Evolutionary conservation across 1,140 invertebrate genomes (phyloP).

Genomic region (Conopomorpha cramerella): DNA sequence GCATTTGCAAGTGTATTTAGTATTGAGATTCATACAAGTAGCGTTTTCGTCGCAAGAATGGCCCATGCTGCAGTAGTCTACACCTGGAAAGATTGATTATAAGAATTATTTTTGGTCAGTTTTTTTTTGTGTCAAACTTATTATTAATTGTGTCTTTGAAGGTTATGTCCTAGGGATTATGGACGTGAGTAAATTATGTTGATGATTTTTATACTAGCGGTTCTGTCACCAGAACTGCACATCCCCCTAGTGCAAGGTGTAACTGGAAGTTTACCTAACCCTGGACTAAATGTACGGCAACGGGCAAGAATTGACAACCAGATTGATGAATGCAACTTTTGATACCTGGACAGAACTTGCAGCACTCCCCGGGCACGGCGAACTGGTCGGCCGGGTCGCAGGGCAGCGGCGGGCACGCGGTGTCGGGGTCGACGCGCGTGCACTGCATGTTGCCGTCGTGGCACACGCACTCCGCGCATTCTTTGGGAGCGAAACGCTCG

Average conservation of each 20-base stretch:
- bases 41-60: conserved; percentile 83
- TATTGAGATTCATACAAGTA: conserved; percentile 82
- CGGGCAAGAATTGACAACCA: too few species aligned
- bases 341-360: conserved; percentile 87
- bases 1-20: conserved; percentile 83
- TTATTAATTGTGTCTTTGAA: too few species aligned
- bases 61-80: conserved; percentile 86
- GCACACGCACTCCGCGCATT: conserved; percentile 78
- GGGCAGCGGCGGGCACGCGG: conserved; percentile 77
- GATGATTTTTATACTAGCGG: background rate
- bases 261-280: too few species aligned
- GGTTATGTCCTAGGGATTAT: background rate
- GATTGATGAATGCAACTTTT: background rate
- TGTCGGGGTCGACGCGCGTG: conserved; percentile 71
- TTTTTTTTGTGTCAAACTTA: too few species aligned
- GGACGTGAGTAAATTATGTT: background rate
- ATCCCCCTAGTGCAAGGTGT: too few species aligned
- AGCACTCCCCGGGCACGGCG: conserved; percentile 82
- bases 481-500: conserved; percentile 71
- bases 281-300: too few species aligned
- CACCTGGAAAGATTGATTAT: conserved; percentile 64
- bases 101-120: background rate
- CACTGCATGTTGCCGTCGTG: conserved; percentile 82
- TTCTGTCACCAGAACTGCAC: too few species aligned
- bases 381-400: conserved; percentile 80